Conservation (phyloP, 2,797 vertebrate genomes). For the Natrix natrix region DNA sequence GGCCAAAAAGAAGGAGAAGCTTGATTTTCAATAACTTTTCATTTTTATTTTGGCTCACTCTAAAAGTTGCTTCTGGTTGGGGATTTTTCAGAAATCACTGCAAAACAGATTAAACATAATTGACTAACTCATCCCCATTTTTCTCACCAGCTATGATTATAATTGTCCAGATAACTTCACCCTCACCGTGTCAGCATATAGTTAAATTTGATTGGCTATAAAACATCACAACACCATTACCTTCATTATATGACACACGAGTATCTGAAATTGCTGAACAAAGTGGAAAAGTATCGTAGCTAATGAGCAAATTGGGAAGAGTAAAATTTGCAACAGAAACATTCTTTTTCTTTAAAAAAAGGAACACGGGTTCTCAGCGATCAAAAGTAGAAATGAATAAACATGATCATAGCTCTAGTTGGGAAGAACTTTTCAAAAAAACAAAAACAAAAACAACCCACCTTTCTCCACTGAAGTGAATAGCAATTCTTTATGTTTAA, state of each 20-base stretch:
- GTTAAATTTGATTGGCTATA: not conserved
- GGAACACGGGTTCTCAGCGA: not conserved
- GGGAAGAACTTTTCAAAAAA: not conserved
- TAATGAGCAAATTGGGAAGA: not conserved
- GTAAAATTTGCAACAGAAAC: not conserved
- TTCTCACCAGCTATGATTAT: not conserved
- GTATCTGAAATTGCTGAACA: not conserved
- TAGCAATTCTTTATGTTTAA: not conserved
- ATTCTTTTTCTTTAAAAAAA: not conserved
- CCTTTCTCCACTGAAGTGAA: not conserved
- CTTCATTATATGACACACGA: not conserved
- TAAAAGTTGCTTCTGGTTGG: not conserved
- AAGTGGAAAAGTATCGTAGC: not conserved
- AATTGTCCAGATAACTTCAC: not conserved
- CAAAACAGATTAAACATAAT: not conserved
- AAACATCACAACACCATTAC: not conserved
- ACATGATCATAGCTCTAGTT: not conserved
- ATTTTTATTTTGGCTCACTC: not conserved
- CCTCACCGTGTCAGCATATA: not conserved
- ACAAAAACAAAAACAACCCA: too few species aligned
- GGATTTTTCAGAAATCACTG: not conserved
- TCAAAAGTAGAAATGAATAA: not conserved
- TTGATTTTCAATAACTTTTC: not conserved
- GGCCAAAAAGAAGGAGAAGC: not conserved
- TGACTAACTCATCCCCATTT: not conserved